Base-by-base conservation (phyloP, 1,140 invertebrate genomes). In the Drosophila punjabiensis region DNA sequence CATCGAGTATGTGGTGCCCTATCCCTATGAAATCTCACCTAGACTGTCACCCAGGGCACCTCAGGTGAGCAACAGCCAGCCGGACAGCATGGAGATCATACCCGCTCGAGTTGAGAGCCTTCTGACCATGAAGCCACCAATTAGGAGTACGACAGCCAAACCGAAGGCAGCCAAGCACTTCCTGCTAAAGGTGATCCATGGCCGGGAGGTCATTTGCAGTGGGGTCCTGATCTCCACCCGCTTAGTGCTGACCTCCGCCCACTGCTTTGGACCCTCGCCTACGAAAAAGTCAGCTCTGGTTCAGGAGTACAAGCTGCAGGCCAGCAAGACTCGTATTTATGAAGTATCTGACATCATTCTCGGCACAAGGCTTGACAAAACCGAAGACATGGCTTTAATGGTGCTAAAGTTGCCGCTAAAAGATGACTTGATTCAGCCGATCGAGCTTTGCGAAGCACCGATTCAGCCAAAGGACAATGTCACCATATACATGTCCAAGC, bases 1-100 rank as follows among this genome's bases (percentile, higher is more conserved):
- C 14, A 68, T 82, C 10, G 79, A 82, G 55, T 82, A 82, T 32
- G 7, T 82, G 28, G 47, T 78, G 18, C 79, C 80, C 0, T 60
- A 64, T 35, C 41, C 77, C 16, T 52, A 56, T n/a, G 59, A 76
- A 10, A 50, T 10, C 20, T 2, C 16, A 20, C 4, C n/a, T 8
- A 33, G 20, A 24, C 33, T 48, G 14, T 24, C 11, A 0, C 45
- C 66, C 10, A 69, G 35, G 28, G 4, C 28, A 11, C 20, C 35
- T 4, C 28, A 0, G 3, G 30, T 0, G 1, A 7, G 5, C 5
- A 14, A 18, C n/a, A 20, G 16, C 2, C 8, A 16, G 4, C 11
- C 13, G 2, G 47, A 77, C 30, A 77, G 76, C 20, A 20, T 77
- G 14, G 74, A 70, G 20, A 69, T 79, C 9, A 65, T 78, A 41